A percentile compares a stretch with the other conserved stretches of the same genome.
Conservation (phyloP, 2,797 vertebrate species). For the Acipenser ruthenus region DNA sequence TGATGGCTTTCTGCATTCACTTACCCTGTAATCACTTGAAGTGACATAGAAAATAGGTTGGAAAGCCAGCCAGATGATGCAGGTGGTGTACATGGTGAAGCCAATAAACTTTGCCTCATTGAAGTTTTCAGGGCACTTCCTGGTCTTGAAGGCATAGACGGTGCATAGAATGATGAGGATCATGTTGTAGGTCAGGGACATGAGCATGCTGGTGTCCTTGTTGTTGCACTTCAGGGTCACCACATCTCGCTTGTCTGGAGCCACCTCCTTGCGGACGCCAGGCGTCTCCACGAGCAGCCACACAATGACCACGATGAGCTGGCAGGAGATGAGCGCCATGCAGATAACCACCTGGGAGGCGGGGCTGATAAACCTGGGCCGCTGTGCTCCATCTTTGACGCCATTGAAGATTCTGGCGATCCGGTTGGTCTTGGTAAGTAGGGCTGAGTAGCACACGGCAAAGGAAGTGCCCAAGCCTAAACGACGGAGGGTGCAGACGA, state of each 20-base stretch:
- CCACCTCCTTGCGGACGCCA: slow-evolving; percentile 85
- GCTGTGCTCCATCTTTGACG: slow-evolving; percentile 83
- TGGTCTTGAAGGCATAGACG: slow-evolving; percentile 96
- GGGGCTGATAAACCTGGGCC: slow-evolving; percentile 90
- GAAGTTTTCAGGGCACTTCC: slow-evolving; percentile 97
- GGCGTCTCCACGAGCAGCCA: slow-evolving; percentile 91
- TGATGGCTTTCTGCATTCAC: slow-evolving; percentile 7
- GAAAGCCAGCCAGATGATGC: slow-evolving; percentile 98
- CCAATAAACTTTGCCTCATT: slow-evolving; percentile 98
- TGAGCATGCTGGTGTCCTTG: slow-evolving; percentile 88
- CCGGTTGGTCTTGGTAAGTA: slow-evolving; percentile 95
- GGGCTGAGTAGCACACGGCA: slow-evolving; percentile 89
- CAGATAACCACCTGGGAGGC: slow-evolving; percentile 93
- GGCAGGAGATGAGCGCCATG: slow-evolving; percentile 86
- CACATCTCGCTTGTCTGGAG: slow-evolving; percentile 80
- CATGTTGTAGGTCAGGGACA: slow-evolving; percentile 91
- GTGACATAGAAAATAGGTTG: slow-evolving; percentile 98
- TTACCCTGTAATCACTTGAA: slow-evolving; percentile 95
- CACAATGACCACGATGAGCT: slow-evolving; percentile 80
- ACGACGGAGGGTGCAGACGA: slow-evolving; percentile 82
- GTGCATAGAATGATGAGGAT: slow-evolving; percentile 94
- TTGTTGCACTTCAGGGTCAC: slow-evolving; percentile 94
- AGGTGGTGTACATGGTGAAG: slow-evolving; percentile 98
- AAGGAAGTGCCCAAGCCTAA: slow-evolving; percentile 89
- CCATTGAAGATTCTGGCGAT: slow-evolving; percentile 92